Percentiles rank a stretch among this genome's conserved stretches.
Evolutionary conservation across 2,888 invertebrate genomes (phyloP).

Genomic region (Abscondita cerata): DNA sequence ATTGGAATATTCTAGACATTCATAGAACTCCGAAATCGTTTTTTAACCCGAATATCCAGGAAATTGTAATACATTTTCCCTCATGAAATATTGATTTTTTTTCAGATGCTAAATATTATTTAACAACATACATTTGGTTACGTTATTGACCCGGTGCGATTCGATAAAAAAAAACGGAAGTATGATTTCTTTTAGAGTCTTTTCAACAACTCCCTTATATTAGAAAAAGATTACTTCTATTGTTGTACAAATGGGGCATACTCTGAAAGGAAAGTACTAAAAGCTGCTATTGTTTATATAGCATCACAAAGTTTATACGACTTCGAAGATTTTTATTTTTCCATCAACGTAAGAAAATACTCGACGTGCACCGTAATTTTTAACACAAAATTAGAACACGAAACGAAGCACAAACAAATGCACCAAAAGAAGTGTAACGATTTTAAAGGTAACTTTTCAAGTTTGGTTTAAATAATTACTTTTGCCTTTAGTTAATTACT

Average conservation of each 20-base stretch:
- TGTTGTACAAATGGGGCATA: not conserved
- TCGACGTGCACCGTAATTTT: no score
- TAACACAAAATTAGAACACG: not conserved
- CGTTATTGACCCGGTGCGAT: no score
- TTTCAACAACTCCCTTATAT: not conserved
- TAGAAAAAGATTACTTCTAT: conserved; percentile 7
- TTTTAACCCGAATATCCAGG: not conserved
- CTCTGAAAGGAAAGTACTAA: not conserved
- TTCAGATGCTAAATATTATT: no score
- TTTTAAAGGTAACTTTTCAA: conserved; percentile 11
- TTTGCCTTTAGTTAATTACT: conserved; percentile 13
- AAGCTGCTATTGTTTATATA: conserved; percentile 1
- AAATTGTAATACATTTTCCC: conserved; percentile 1
- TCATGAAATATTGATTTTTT: not conserved
- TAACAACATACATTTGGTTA: no score
- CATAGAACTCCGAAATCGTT: conserved; percentile 9
- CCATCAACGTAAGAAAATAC: no score
- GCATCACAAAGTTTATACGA: not conserved
- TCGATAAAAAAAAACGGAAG: not conserved
- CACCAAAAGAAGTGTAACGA: conserved; percentile 7
- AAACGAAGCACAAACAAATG: not conserved
- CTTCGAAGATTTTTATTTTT: not conserved
- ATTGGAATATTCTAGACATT: conserved; percentile 23
- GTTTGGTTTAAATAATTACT: conserved; percentile 21
- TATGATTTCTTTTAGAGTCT: not conserved